phyloP scores from a whole-genome alignment of 2,797 vertebrate species.

The Peromyscus eremicus region DNA sequence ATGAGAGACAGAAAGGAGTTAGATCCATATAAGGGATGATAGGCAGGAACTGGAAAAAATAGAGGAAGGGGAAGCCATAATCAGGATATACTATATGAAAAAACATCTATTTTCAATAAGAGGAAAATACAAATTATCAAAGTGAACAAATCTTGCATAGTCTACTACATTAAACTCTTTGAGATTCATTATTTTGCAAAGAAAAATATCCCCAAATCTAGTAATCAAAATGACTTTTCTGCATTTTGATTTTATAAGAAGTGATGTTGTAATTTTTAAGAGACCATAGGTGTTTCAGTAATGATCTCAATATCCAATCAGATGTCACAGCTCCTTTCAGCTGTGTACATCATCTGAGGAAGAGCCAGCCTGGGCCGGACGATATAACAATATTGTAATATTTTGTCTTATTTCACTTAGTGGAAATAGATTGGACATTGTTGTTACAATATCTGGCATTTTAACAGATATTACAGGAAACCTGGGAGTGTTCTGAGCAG shows the following conservation, averaged over 20 bases:
- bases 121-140: neutral
- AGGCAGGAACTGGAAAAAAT: neutral
- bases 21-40: neutral
- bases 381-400: neutral
- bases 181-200: conserved; percentile 44
- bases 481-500: conserved; percentile 66
- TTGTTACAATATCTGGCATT: conserved; percentile 69
- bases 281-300: conserved; percentile 37
- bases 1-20: neutral
- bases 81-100: neutral
- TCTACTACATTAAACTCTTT: conserved; percentile 33
- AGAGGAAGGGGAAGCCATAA: neutral
- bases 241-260: conserved; percentile 53
- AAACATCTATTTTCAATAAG: neutral
- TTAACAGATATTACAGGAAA: conserved; percentile 78
- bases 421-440: conserved; percentile 67
- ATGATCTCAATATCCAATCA: conserved; percentile 10
- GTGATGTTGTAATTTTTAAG: conserved; percentile 36
- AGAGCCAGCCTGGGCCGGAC: conserved; percentile 19
- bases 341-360: conserved; percentile 51
- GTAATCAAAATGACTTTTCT: conserved; percentile 46
- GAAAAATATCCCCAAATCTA: neutral
- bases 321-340: conserved; percentile 47
- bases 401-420: conserved; percentile 70
- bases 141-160: conserved; percentile 16